Base-by-base conservation (phyloP, 1,140 invertebrate genomes). In the Holcopasites calliopsidis region DNA sequence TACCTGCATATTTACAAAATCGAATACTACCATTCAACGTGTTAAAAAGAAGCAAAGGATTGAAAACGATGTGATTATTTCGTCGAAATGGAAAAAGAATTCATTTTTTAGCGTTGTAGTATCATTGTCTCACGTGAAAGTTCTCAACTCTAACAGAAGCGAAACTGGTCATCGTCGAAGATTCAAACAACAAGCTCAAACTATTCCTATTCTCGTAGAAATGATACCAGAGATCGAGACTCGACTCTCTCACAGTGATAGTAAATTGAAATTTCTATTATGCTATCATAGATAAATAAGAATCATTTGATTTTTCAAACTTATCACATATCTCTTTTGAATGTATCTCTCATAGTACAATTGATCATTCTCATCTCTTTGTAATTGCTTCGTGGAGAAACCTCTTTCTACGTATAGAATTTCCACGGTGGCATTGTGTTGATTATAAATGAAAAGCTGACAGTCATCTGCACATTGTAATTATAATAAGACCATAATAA, bases 1-100 rank as follows among this genome's bases (percentile, higher is more conserved):
- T 72, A 60, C 50, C 42, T 70, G 60, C 31, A 4, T 81, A 85
- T 79, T 76, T 85, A 82, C 64, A 79, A 76, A 79, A 82, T 54
- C n/a, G 42, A 61, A 77, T 74, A 69, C 11, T 80, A 47, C 35
- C n/a, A 58, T 58, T 61, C 26, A 54, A 60, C 21, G 18, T 44
- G 42, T 42, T 60, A 18, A 68, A 61, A 69, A 70, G 42, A 72
- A 71, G 35, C 40, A 61, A 42, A 16, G 26, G 21, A 75, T 50
- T 50, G n/a, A 13, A 73, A 50, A 55, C 23, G 21, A 6, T 42
- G 31, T 55, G 6, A 55, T 64, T n/a, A 42, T n/a, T 38, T 8
- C 11, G n/a, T 35, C 38, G 31, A 49, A 49, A 35, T 28, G 1
- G 74, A 42, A 79, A 76, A 35, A 11, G 10, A n/a, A n/a, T n/a